A percentile compares a stretch with the other conserved stretches of the same genome.
These are phyloP conservation scores for Eidolon dupreanum DNA, from an alignment of 2,797 vertebrate genomes.

Conservation along the genomic window DNA sequence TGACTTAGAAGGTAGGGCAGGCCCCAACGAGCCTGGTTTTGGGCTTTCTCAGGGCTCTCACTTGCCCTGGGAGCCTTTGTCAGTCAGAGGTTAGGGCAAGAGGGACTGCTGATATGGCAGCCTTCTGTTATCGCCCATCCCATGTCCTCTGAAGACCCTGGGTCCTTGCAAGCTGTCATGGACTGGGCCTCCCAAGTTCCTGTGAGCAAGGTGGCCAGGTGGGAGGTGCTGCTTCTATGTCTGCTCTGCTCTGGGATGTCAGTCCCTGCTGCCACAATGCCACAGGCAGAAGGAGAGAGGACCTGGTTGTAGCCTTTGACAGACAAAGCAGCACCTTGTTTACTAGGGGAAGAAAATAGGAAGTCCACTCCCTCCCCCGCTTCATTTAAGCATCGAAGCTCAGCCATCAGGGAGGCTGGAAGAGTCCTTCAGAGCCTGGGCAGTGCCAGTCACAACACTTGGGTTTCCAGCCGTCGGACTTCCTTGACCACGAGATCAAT, in stretches of 20 bases:
- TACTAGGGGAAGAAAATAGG: not conserved
- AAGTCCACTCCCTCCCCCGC: not conserved
- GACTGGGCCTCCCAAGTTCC: not conserved
- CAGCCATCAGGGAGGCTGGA: not conserved
- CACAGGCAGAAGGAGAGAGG: not conserved
- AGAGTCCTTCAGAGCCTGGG: not conserved
- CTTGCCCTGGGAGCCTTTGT: not conserved
- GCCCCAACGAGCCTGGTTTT: not conserved
- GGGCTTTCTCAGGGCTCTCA: not conserved
- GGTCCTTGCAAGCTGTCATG: rapidly evolving
- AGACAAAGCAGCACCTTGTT: constrained; percentile 62
- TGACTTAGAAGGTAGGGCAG: not conserved
- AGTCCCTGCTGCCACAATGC: constrained; percentile 3
- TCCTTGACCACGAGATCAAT: constrained; percentile 95
- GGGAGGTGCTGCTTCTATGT: not conserved
- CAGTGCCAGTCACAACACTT: constrained; percentile 83
- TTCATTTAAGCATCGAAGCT: constrained; percentile 1
- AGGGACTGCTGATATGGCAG: not conserved
- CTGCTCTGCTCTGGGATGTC: not conserved
- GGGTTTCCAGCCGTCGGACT: constrained; percentile 92
- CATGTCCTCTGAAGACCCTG: not conserved
- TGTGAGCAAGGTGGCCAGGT: not conserved
- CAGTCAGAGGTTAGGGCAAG: not conserved
- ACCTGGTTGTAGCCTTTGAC: not conserved
- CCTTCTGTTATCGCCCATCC: not conserved